Percentiles rank a stretch among this genome's conserved stretches.
phyloP scores from a whole-genome alignment of 2,113 vertebrate genomes.

The Callopanchax toddi region DNA sequence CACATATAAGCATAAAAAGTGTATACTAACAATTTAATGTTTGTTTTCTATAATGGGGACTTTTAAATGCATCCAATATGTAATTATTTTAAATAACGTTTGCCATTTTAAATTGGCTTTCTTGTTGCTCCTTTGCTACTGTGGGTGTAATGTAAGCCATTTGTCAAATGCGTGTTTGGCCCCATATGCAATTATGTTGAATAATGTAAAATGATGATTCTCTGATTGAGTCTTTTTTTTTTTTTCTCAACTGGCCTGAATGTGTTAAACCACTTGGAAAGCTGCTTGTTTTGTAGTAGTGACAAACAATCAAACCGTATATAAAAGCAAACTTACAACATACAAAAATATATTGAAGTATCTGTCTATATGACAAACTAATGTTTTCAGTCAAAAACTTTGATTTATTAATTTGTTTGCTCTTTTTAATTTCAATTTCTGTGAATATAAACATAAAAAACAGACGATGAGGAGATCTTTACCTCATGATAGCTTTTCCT shows the following conservation, averaged over 20 bases:
- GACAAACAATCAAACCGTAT: neutral
- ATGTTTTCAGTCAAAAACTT: too few species aligned
- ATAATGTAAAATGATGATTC: constrained; percentile 29
- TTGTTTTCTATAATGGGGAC: constrained; percentile 26
- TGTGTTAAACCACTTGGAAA: constrained; percentile 32
- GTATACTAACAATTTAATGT: constrained; percentile 26
- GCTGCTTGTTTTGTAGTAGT: constrained; percentile 8
- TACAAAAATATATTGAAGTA: too few species aligned
- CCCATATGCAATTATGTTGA: constrained; percentile 36
- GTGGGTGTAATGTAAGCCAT: constrained; percentile 19
- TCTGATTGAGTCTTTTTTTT: constrained; percentile 26
- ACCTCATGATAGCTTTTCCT: constrained; percentile 55
- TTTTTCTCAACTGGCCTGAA: constrained; percentile 16
- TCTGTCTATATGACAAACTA: too few species aligned
- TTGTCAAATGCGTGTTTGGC: neutral
- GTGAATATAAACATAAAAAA: constrained; percentile 30
- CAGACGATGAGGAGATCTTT: constrained; percentile 49
- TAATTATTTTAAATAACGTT: constrained; percentile 35
- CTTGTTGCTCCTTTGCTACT: constrained; percentile 23
- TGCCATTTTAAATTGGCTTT: constrained; percentile 23
- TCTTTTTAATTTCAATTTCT: constrained; percentile 40
- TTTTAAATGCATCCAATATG: constrained; percentile 23
- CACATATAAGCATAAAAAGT: constrained; percentile 16
- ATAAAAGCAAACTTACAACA: constrained; percentile 6
- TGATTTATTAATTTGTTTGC: constrained; percentile 34